Evolutionary conservation across 2,113 vertebrate species (phyloP).

Genomic region (Coptodon bakossiorum): DNA sequence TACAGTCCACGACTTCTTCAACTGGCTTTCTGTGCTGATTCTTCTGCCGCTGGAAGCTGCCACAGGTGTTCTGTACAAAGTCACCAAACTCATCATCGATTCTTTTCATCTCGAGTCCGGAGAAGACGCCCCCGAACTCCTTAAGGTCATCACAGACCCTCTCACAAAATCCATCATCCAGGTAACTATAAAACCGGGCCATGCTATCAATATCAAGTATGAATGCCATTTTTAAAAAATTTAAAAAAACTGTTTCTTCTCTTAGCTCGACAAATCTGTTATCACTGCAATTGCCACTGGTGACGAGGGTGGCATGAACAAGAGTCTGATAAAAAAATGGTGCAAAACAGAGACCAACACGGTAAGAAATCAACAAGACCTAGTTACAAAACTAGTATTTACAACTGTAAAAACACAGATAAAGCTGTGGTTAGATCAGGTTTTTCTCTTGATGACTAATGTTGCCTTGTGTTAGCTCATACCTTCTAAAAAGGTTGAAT

Average conservation of each 20-base stretch:
- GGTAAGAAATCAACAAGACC: constrained; percentile 66
- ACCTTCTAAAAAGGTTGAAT: background rate
- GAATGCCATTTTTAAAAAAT: background rate
- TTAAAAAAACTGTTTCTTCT: background rate
- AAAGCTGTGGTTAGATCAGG: background rate
- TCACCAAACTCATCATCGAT: constrained; percentile 77
- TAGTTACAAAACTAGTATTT: background rate
- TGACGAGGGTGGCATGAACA: constrained; percentile 78
- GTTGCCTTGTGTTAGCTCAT: constrained; percentile 11
- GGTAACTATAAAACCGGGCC: constrained; percentile 62
- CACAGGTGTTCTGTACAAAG: constrained; percentile 78
- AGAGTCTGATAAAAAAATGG: constrained; percentile 86
- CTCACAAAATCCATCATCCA: constrained; percentile 89
- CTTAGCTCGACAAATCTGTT: constrained; percentile 87
- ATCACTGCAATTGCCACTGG: constrained; percentile 83
- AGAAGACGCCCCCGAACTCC: constrained; percentile 84
- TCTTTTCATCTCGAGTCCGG: constrained; percentile 83
- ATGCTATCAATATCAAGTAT: background rate
- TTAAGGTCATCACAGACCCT: constrained; percentile 94
- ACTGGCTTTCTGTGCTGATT: constrained; percentile 90
- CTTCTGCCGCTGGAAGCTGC: constrained; percentile 85
- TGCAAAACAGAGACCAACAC: constrained; percentile 72
- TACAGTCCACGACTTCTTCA: constrained; percentile 95
- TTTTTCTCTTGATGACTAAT: constrained; percentile 37
- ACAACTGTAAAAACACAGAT: background rate